Evolutionary conservation across 2,888 invertebrate species (phyloP).

Genomic region (Rhingia rostrata): DNA sequence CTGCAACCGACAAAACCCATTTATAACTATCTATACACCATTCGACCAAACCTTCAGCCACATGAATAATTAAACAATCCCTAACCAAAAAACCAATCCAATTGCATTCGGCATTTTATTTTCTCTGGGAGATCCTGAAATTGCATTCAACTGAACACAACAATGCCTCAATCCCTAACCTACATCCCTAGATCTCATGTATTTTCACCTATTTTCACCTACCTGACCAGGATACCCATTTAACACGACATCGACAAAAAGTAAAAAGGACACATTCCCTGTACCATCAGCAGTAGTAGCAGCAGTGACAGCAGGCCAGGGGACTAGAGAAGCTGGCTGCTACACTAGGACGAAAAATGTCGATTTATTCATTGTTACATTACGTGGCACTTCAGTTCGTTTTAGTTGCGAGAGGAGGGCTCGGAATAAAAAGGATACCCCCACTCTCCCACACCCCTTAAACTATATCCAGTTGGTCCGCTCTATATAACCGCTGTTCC

Average conservation of each 20-base stretch:
- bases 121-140: conserved; percentile 43
- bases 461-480: too few species aligned
- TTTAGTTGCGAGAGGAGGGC: conserved; percentile 12
- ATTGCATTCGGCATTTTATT: conserved; percentile 58
- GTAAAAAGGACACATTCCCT: conserved; percentile 21
- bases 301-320: conserved; percentile 20
- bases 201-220: conserved; percentile 48
- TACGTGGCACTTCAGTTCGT: conserved; percentile 62
- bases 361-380: conserved; percentile 74
- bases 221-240: conserved; percentile 37
- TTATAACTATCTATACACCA: conserved; percentile 6
- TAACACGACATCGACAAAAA: conserved; percentile 43
- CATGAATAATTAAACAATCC: conserved; percentile 47
- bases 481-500: too few species aligned
- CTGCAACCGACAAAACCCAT: conserved; percentile 20
- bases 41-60: not conserved
- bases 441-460: not conserved
- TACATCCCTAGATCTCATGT: conserved; percentile 63
- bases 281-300: not conserved
- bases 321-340: not conserved
- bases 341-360: conserved; percentile 47
- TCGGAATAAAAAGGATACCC: conserved; percentile 23
- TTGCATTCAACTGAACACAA: conserved; percentile 66
- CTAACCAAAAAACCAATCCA: conserved; percentile 47
- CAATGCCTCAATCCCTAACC: conserved; percentile 66